Evolutionary conservation across 2,113 vertebrate species (phyloP), one percentile per base, ranked within the genome.

Genomic region (Pluvialis apricaria): DNA sequence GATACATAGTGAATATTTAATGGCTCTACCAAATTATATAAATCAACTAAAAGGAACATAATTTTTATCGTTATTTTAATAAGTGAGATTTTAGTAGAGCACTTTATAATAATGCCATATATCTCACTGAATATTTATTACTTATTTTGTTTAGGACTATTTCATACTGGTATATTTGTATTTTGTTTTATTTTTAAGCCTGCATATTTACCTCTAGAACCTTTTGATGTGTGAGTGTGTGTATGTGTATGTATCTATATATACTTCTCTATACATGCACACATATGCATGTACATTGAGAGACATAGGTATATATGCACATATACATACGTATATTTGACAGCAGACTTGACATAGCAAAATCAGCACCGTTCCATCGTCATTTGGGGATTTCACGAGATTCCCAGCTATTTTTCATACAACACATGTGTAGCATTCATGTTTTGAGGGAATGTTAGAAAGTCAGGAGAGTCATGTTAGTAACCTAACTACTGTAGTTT

Each of bases 61-160:
- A 92, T 97, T 86, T 94, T 96, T 97, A 90, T 94, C 1, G 0
- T 73, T 88, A 75, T 94, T 97, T 97, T 94, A 95, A 84, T 93
- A 86, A 92, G 89, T 86, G 88, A 69, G 91, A 89, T 97, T 95
- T 95, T 93, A 95, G 88, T 96, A 96, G 89, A 96, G 97, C 97
- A 97, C 97, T 97, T 98, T 97, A 98, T 95, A 94, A 96, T 93
- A 97, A 92, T 97, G 96, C 94, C 95, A 57, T 92, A 22, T 93
- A 95, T 96, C 92, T 98, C 95, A 96, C 95, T 93, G 95, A 97
- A 58, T 98, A 97, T 97, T 98, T 98, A 98, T 98, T 98, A 88
- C 73, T 44, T 87, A 78, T 65, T 86, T 64, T 55, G 57, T 94
- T 96, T 96, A 96, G 92, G 94, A 86, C 69, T 96, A 88, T 95